phyloP scores from a whole-genome alignment of 2,888 invertebrate species.

The Drosophila rellima region DNA sequence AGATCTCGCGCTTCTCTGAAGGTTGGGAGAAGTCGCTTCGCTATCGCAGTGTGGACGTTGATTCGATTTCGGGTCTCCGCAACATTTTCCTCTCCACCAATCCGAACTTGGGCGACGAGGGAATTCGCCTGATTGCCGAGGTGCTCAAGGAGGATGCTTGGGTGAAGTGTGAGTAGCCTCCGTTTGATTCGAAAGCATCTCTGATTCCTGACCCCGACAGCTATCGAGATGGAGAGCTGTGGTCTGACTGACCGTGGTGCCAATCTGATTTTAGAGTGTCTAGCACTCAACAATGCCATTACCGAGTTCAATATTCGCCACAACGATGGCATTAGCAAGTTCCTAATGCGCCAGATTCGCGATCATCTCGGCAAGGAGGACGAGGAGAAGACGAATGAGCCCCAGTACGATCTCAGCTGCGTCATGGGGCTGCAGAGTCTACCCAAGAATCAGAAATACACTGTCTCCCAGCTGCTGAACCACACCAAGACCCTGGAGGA shows the following conservation, averaged over 20 bases:
- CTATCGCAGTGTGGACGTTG: constrained; percentile 91
- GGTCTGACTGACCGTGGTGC: constrained; percentile 89
- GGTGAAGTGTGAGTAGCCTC: constrained; percentile 88
- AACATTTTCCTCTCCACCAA: constrained; percentile 90
- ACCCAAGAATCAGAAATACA: constrained; percentile 74
- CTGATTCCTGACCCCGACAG: constrained; percentile 80
- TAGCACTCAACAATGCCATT: constrained; percentile 89
- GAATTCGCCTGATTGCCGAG: constrained; percentile 88
- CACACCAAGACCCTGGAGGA: constrained; percentile 86
- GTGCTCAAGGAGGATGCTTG: constrained; percentile 92
- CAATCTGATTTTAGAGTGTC: constrained; percentile 87
- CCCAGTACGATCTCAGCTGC: constrained; percentile 76
- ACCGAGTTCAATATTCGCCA: constrained; percentile 89
- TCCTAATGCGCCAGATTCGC: constrained; percentile 86
- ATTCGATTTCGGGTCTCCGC: constrained; percentile 90
- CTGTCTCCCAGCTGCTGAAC: constrained; percentile 72
- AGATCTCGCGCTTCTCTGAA: constrained; percentile 91
- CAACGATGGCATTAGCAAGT: constrained; percentile 87
- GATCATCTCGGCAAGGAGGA: constrained; percentile 86
- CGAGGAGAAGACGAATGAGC: constrained; percentile 72
- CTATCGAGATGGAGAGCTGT: constrained; percentile 91
- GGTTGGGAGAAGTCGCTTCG: constrained; percentile 93
- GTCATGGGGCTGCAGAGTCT: constrained; percentile 62
- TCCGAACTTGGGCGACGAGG: constrained; percentile 89
- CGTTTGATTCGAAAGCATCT: too few relatives aligned